Percentiles rank a stretch among this genome's conserved stretches.
Conservation (phyloP, 2,113 vertebrate species). For the Halichoeres trimaculatus region DNA sequence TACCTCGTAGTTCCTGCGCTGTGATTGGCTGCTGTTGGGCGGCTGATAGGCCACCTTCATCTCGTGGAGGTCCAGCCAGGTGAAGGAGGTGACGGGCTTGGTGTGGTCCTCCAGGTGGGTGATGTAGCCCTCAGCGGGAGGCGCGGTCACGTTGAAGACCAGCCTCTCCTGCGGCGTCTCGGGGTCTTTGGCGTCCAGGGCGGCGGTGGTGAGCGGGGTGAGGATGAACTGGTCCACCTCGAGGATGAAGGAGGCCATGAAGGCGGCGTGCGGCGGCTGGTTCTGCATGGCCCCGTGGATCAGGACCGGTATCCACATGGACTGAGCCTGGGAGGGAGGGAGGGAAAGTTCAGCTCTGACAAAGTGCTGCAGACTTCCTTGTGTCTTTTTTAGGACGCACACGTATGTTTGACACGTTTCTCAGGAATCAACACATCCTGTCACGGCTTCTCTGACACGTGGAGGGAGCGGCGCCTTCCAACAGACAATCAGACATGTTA, state of each 20-base stretch:
- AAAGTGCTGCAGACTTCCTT: too few relatives aligned
- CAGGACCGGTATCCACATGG: conserved; percentile 77
- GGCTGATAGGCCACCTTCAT: conserved; percentile 87
- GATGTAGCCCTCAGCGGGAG: conserved; percentile 70
- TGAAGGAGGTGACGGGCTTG: conserved; percentile 78
- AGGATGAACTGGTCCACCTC: conserved; percentile 86
- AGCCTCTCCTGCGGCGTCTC: conserved; percentile 75
- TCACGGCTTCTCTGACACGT: too few relatives aligned
- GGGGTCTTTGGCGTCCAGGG: conserved; percentile 78
- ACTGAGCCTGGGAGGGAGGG: conserved; percentile 73
- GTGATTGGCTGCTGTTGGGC: conserved; percentile 75
- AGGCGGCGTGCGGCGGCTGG: conserved; percentile 74
- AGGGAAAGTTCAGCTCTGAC: not conserved
- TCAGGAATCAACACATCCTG: conserved; percentile 38
- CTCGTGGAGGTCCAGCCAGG: conserved; percentile 80
- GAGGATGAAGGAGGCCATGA: conserved; percentile 82
- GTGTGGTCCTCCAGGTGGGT: conserved; percentile 79
- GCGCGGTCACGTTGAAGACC: conserved; percentile 71
- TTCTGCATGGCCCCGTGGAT: conserved; percentile 80
- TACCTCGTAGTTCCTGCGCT: conserved; percentile 85
- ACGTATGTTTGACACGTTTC: conserved; percentile 10
- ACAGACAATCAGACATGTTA: conserved; percentile 29
- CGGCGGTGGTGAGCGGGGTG: conserved; percentile 66
- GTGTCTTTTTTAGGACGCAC: not conserved
- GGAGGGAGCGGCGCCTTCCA: not conserved